Conservation (phyloP, 2,113 vertebrate species). For the Vimba vimba region DNA sequence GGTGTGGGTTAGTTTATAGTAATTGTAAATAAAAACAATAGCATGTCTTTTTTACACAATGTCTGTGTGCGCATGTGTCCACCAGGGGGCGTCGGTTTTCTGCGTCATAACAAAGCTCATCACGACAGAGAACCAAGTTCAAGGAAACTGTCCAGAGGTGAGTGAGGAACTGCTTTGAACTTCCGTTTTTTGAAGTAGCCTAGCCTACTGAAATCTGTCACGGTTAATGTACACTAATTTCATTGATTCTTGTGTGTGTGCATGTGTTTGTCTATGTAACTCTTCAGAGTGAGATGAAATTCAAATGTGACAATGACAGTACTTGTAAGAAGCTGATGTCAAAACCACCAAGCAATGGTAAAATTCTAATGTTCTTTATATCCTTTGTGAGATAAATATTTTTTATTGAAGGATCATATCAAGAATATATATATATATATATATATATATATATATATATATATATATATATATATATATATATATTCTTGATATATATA, state of each 20-base stretch:
- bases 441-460: too few species aligned
- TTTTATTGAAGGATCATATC: background rate
- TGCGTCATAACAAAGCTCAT: slow-evolving; percentile 93
- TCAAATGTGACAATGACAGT: slow-evolving; percentile 61
- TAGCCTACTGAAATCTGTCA: background rate
- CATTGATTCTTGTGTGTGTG: slow-evolving; percentile 7
- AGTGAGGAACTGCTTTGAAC: slow-evolving; percentile 31
- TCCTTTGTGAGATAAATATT: background rate
- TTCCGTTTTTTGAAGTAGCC: too few species aligned
- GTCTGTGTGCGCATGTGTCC: slow-evolving; percentile 13
- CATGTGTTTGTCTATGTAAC: background rate
- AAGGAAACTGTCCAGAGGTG: slow-evolving; percentile 90
- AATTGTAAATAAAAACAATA: too few species aligned
- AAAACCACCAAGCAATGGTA: slow-evolving; percentile 72
- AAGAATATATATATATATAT: too few species aligned
- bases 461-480: too few species aligned
- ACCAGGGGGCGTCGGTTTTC: slow-evolving; percentile 89
- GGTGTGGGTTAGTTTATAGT: too few species aligned
- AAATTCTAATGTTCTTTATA: slow-evolving; percentile 30
- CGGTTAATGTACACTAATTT: background rate
- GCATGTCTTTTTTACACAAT: background rate
- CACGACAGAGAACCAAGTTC: slow-evolving; percentile 86
- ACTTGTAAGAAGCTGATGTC: slow-evolving; percentile 62
- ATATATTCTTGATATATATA: too few species aligned
- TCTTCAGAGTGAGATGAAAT: slow-evolving; percentile 70